Base-by-base conservation (phyloP, 2,113 vertebrate genomes). In the Eleginops maclovinus region DNA sequence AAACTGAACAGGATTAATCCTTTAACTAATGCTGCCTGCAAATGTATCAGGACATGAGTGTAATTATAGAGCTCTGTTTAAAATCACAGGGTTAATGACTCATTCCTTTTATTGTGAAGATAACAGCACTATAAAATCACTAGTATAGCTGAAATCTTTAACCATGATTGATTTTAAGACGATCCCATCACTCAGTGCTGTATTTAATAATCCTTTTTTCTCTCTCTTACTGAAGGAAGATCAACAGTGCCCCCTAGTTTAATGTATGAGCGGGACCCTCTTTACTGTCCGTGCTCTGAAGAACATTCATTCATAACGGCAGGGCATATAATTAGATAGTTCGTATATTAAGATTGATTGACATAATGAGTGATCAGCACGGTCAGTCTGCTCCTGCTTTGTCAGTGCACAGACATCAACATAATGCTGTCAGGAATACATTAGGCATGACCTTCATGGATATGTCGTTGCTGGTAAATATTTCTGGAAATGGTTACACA, bases 161-260 rank as follows among this genome's bases (percentile, higher is more conserved):
- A 19, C 31, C 43, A 40, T 28, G 28, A 8, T 16, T 73, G 8
- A 72, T 53, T 51, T 26, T 19, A 8, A 43, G 15, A 46, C 26
- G 22, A 65, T 80, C 17, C 24, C 17, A 74, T 79, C 28, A 21
- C 24, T 82, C 59, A 41, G n/a, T 62, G 10, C 31, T 55, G 16
- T n/a, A 43, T 12, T 17, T 10, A 50, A 26, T 36, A 2, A 7
- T 6, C 40, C 9, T 36, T 24, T 43, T n/a, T 28, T 22, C 14
- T 22, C 54, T 44, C 22, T 28, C 46, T 4, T 51, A 19, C 46
- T 47, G n/a, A 19, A 24, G 28, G 54, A 82, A 79, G 84, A 77
- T 28, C 83, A 89, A 89, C 82, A 91, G 83, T 87, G 87, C 80
- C 90, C 69, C 77, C 85, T 83, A 85, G 64, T 79, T 60, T 51